Percentiles rank a stretch among this genome's conserved stretches.
These are phyloP conservation scores for Percina caprodes DNA, from an alignment of 2,113 vertebrate species.

Conservation along the genomic window DNA sequence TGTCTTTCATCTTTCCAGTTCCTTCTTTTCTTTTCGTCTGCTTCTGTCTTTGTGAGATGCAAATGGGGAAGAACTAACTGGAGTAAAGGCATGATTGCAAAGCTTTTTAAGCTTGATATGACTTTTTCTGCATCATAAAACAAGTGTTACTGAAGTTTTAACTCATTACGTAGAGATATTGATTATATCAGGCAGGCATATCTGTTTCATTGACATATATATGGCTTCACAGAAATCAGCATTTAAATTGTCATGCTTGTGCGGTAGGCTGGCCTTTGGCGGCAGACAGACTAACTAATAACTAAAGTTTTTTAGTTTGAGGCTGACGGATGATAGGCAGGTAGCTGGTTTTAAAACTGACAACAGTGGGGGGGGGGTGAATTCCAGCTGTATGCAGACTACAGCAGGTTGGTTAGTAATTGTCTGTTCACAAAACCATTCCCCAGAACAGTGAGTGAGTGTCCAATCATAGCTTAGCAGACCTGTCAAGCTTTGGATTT, in stretches of 20 bases:
- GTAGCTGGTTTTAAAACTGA: constrained; percentile 15
- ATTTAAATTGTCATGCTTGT: constrained; percentile 16
- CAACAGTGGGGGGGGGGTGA: constrained; percentile 15
- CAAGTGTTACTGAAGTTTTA: constrained; percentile 31
- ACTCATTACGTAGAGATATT: constrained; percentile 27
- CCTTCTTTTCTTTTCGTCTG: constrained; percentile 33
- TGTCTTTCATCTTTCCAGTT: constrained; percentile 54
- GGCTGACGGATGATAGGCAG: constrained; percentile 39
- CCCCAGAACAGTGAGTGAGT: not conserved
- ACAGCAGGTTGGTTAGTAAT: not conserved
- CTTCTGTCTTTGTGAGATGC: constrained; percentile 44
- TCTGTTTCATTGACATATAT: constrained; percentile 50
- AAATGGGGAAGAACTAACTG: constrained; percentile 39
- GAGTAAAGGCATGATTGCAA: constrained; percentile 11
- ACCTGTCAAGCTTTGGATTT: not conserved
- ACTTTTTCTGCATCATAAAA: constrained; percentile 31
- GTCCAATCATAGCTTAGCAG: constrained; percentile 3
- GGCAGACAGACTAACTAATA: constrained; percentile 41
- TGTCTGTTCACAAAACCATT: not conserved
- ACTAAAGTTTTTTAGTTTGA: constrained; percentile 18
- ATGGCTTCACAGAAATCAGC: constrained; percentile 26
- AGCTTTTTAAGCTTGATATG: constrained; percentile 22
- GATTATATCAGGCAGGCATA: constrained; percentile 41
- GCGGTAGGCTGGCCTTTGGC: constrained; percentile 19
- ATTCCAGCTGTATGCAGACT: constrained; percentile 11